Conservation (phyloP, 2,797 vertebrate species). For the Argentina silus region DNA sequence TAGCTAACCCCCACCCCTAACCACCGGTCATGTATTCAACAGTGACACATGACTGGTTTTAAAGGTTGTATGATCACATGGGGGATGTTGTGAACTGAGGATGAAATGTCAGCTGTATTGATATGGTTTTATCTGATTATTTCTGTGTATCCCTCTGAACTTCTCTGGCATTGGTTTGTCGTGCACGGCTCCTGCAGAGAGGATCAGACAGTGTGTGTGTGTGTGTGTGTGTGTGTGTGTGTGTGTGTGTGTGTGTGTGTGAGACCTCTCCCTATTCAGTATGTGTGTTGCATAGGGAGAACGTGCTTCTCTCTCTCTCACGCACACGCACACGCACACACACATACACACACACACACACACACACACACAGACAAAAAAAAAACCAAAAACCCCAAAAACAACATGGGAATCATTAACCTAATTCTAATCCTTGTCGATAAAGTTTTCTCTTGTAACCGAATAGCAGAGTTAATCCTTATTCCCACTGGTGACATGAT, state of each 20-base stretch:
- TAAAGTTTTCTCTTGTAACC: neutral
- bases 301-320: neutral
- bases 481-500: neutral
- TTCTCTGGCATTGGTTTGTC: neutral
- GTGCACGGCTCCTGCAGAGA: neutral
- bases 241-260: neutral
- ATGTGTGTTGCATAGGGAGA: neutral
- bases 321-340: too few relatives aligned
- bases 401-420: constrained; percentile 24
- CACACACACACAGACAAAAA: too few relatives aligned
- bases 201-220: neutral
- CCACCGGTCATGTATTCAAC: neutral
- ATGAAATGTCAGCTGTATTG: neutral
- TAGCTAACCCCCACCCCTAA: neutral
- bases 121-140: neutral
- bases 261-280: neutral
- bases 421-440: constrained; percentile 6
- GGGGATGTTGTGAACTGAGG: neutral
- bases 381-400: constrained; percentile 7
- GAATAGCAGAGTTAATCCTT: constrained; percentile 7
- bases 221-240: neutral
- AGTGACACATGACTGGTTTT: neutral
- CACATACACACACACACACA: too few relatives aligned
- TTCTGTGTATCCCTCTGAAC: neutral
- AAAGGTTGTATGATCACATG: neutral